These are phyloP conservation scores for Lepeophtheirus nordmannii DNA, from an alignment of 2,888 invertebrate genomes.

Conservation along the genomic window DNA sequence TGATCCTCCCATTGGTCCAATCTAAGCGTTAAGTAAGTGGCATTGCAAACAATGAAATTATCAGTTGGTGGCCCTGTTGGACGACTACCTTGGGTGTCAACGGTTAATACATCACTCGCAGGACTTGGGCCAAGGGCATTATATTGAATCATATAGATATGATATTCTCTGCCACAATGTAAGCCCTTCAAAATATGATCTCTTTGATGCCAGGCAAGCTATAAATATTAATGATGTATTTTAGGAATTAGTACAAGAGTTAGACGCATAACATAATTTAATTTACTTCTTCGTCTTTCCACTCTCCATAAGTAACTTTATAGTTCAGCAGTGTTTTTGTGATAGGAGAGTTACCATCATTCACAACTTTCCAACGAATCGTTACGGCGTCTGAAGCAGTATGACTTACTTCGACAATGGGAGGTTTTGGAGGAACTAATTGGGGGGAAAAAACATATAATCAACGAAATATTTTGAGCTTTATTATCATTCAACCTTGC, in stretches of 20 bases:
- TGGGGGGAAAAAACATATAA: slow-evolving; percentile 35
- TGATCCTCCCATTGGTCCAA: slow-evolving; percentile 76
- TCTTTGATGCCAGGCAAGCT: background rate
- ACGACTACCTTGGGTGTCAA: slow-evolving; percentile 27
- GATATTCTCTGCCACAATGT: slow-evolving; percentile 16
- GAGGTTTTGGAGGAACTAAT: slow-evolving; percentile 69
- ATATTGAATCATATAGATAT: background rate
- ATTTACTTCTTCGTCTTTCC: slow-evolving; percentile 1
- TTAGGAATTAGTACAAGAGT: no score
- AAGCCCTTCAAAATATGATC: slow-evolving; percentile 3
- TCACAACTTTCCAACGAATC: slow-evolving; percentile 62
- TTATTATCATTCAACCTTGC: slow-evolving; percentile 34
- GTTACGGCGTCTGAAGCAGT: slow-evolving; percentile 67
- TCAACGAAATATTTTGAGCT: background rate
- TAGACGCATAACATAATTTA: background rate
- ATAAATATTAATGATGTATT: no score
- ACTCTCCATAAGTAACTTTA: slow-evolving; percentile 19
- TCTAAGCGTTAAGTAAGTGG: slow-evolving; percentile 70
- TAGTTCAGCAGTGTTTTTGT: background rate
- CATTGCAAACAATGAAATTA: slow-evolving; percentile 48
- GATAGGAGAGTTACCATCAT: slow-evolving; percentile 58
- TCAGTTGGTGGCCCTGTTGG: slow-evolving; percentile 26
- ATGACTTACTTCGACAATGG: slow-evolving; percentile 60
- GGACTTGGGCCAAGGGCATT: slow-evolving; percentile 19
- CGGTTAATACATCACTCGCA: slow-evolving; percentile 27